These are phyloP conservation scores for Rana temporaria DNA, from an alignment of 2,113 vertebrate species.

Conservation along the genomic window DNA sequence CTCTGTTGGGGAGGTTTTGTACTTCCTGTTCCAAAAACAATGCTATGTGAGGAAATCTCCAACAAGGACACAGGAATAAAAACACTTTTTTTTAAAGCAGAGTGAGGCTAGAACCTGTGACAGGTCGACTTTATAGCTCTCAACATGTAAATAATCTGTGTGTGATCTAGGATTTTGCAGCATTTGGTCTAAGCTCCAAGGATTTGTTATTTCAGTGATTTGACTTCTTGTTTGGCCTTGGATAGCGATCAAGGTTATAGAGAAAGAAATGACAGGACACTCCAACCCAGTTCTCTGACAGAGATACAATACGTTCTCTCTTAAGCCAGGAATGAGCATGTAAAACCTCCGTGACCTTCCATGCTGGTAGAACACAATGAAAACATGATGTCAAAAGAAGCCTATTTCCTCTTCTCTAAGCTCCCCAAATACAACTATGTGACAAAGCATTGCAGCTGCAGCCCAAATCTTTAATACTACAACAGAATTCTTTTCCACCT, in stretches of 20 bases:
- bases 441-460: background rate
- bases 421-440: constrained; percentile 7
- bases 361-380: background rate
- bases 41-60: no score
- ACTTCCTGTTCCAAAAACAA: no score
- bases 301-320: constrained; percentile 8
- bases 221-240: constrained; percentile 34
- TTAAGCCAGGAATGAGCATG: constrained; percentile 1
- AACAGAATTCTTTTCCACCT: constrained; percentile 14
- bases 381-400: constrained; percentile 27
- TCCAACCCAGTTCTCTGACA: background rate
- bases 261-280: constrained; percentile 24
- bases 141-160: constrained; percentile 29
- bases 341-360: background rate
- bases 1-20: no score
- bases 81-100: no score
- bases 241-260: constrained; percentile 20
- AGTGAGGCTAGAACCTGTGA: no score
- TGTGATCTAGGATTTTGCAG: background rate
- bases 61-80: no score
- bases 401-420: constrained; percentile 17
- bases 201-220: constrained; percentile 11
- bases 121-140: background rate
- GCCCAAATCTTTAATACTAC: constrained; percentile 30
- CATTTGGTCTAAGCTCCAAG: constrained; percentile 35